Base-by-base conservation (phyloP, 2,888 invertebrate species). In the Synergus umbraculus region DNA sequence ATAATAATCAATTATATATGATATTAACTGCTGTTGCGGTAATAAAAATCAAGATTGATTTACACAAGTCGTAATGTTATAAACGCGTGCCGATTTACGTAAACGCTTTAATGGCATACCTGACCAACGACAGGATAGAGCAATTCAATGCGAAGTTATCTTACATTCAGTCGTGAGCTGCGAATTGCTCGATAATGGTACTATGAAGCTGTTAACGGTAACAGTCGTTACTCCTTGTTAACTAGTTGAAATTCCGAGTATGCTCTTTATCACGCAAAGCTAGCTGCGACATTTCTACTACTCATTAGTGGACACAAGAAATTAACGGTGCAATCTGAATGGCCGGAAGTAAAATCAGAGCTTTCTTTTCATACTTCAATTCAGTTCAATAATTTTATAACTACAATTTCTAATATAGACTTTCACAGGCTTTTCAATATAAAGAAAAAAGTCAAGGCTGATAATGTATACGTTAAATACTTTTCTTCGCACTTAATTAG, bases 141-240 rank as follows among this genome's bases (percentile, higher is more conserved):
- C 92, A 91, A 82, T 80, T 78, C 80, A 83, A 79, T 83, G 81
- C 83, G 82, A 85, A 81, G 85, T 82, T 86, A 86, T 86, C 85
- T 86, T 80, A 49, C 15, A 67, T 69, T 79, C 83, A 83, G 83
- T 84, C 84, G 83, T 83, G 82, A 82, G 85, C 83, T 83, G 82
- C 81, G 82, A 86, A 86, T 86, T 84, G 84, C 84, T 81, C 84
- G 85, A 85, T 86, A 86, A 86, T 85, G 83, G 84, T 83, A 81
- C 79, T 81, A 29, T 80, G 76, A 82, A 82, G 82, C 81, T 81
- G 81, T 80, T 79, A 84, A 81, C 82, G 80, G 78, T 83, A 82
- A 83, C 83, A 83, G 82, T 83, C 80, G 81, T 81, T 82, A 79
- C 82, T 79, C 82, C 82, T 81, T 78, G 82, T 83, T 82, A 83